A percentile compares a stretch with the other conserved stretches of the same genome.
These are phyloP conservation scores for Hyposoter dolosus DNA, from an alignment of 2,888 invertebrate genomes.

Conservation along the genomic window DNA sequence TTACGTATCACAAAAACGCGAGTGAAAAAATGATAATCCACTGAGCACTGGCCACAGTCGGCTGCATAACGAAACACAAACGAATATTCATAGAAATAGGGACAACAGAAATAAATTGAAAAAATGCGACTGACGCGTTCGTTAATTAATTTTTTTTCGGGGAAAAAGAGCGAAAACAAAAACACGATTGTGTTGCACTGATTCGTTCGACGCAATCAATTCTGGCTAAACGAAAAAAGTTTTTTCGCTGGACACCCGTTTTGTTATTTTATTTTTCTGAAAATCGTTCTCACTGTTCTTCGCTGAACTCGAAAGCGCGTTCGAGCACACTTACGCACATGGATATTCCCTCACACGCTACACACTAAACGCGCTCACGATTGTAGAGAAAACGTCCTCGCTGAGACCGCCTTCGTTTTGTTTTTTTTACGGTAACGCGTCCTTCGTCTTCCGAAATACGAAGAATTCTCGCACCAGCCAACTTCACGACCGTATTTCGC, in stretches of 20 bases:
- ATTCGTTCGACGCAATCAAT: conserved; percentile 16
- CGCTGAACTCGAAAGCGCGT: background rate
- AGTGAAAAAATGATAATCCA: conserved; percentile 48
- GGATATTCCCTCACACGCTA: conserved; percentile 12
- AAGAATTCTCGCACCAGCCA: background rate
- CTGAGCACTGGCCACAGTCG: conserved; percentile 57
- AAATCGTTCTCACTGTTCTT: background rate
- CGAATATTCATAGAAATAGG: conserved; percentile 41
- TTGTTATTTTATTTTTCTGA: background rate
- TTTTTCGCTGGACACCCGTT: background rate
- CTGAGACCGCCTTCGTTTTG: background rate
- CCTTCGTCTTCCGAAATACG: conserved; percentile 59
- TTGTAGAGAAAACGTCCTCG: background rate
- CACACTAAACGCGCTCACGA: background rate
- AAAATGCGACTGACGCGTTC: background rate
- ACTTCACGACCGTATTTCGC: background rate
- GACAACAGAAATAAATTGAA: conserved; percentile 19
- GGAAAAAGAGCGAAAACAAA: conserved; percentile 1
- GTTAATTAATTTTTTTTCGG: background rate
- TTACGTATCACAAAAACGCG: conserved; percentile 50
- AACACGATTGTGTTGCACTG: conserved; percentile 33
- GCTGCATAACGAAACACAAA: conserved; percentile 36
- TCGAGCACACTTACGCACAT: background rate
- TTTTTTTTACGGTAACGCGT: conserved; percentile 48
- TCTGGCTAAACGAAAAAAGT: conserved; percentile 7